Base-by-base conservation (phyloP, 2,888 invertebrate genomes). In the Reticulitermes lucifugus region DNA sequence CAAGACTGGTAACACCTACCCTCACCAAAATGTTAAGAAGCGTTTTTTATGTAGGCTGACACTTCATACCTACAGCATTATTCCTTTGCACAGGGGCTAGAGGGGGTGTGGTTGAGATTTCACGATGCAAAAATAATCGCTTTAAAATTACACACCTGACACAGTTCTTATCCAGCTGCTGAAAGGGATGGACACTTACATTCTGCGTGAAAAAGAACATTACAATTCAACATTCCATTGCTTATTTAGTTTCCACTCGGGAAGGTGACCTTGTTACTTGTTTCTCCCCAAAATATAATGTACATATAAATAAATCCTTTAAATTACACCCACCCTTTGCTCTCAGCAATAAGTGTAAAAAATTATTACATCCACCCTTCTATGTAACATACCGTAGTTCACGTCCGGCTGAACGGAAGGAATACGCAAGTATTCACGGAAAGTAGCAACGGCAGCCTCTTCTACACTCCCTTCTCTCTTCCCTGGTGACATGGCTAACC, bases 361-460 rank as follows among this genome's bases (percentile, higher is more conserved):
- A 65, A 12, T 65, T 9, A 65, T n/a, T 65, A 65, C 25, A 25
- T 65, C 25, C 65, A 65, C 0, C 5, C 14, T 73, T 35, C 21
- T 25, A 41, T 41, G 65, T 77, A 18, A 85, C 75, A 85, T 88
- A 92, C 92, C 91, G 89, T 93, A 93, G 88, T 93, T 91, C 3
- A 93, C 93, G 70, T 90, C 89, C 0, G 93, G 93, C 79, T 93
- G 93, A 22, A 92, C 92, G 5, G 93, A 92, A 87, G 92, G 91
- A 70, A 93, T 91, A 46, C 91, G 88, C 65, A 93, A 88, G 89
- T 93, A 93, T 83, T 92, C 91, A 41, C 92, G 90, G 88, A 93
- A 93, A 70, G 90, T 90, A 29, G 91, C 91, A 25, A 93, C 92
- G 12, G 92, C 89, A 82, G 10, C 9, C 12, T 85, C 46, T 22